Conservation (phyloP, 1,140 invertebrate species). For the Neuroterus valhalla region DNA sequence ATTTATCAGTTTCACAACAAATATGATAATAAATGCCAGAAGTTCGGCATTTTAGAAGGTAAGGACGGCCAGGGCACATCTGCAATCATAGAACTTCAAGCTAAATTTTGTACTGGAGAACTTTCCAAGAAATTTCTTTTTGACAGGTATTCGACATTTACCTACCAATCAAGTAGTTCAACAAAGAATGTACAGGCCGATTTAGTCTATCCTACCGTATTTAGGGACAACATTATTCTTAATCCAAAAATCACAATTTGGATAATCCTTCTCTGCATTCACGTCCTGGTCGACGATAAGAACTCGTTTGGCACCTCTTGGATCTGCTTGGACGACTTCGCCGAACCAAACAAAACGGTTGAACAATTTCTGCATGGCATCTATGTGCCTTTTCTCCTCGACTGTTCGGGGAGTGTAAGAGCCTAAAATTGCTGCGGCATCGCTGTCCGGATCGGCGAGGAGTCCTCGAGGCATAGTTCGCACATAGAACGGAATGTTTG, state of each 20-base stretch:
- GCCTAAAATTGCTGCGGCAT: slow-evolving; percentile 86
- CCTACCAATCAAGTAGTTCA: background rate
- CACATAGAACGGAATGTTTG: slow-evolving; percentile 83
- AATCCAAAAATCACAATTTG: slow-evolving; percentile 86
- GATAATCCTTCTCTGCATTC: slow-evolving; percentile 77
- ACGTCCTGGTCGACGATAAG: slow-evolving; percentile 83
- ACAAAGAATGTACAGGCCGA: background rate
- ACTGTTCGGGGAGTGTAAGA: slow-evolving; percentile 82
- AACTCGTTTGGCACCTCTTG: slow-evolving; percentile 73
- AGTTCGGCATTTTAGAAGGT: too few relatives aligned
- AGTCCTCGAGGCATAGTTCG: slow-evolving; percentile 78
- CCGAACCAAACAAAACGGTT: slow-evolving; percentile 87
- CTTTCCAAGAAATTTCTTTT: too few relatives aligned
- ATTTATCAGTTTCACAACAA: too few relatives aligned
- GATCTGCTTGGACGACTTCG: slow-evolving; percentile 76
- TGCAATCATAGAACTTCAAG: too few relatives aligned
- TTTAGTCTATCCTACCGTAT: slow-evolving; percentile 80
- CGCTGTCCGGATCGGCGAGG: slow-evolving; percentile 79
- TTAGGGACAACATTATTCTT: slow-evolving; percentile 82
- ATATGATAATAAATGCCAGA: too few relatives aligned
- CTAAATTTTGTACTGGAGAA: too few relatives aligned
- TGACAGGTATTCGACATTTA: background rate
- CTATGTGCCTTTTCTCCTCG: slow-evolving; percentile 83
- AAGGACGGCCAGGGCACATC: too few relatives aligned
- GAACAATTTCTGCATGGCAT: slow-evolving; percentile 87